Percentiles rank a stretch among this genome's conserved stretches.
Conservation (phyloP, 1,140 invertebrate genomes). For the Schlechtendalia chinensis region DNA sequence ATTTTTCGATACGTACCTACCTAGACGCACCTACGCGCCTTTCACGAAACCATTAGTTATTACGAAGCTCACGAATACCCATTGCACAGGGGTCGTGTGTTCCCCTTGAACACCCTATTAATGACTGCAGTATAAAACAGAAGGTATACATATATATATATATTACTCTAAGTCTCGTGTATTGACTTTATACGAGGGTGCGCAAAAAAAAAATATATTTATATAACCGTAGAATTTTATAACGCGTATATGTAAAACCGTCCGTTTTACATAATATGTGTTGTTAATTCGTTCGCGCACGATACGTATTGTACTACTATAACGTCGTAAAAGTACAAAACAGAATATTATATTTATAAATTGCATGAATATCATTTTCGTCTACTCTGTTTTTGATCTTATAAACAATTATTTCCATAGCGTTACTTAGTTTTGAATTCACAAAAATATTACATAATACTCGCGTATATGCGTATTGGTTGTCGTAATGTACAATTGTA, state of each 20-base stretch:
- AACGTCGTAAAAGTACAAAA: background rate
- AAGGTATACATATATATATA: background rate
- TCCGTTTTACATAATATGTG: background rate
- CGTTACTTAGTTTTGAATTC: too few relatives aligned
- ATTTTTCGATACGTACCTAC: background rate
- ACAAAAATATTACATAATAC: too few relatives aligned
- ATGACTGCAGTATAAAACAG: slow-evolving; percentile 39
- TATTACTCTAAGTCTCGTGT: background rate
- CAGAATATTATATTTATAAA: too few relatives aligned
- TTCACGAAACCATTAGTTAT: slow-evolving; percentile 49
- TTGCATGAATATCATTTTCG: too few relatives aligned
- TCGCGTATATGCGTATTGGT: too few relatives aligned
- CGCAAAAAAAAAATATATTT: too few relatives aligned
- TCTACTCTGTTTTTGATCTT: too few relatives aligned
- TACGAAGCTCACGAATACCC: slow-evolving; percentile 45
- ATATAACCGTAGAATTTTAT: background rate
- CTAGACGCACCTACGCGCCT: slow-evolving; percentile 12
- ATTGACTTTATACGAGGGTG: slow-evolving; percentile 21
- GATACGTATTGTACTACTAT: background rate
- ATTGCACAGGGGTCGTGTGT: slow-evolving; percentile 25
- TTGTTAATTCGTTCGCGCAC: background rate
- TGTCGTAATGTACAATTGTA: background rate
- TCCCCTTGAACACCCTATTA: slow-evolving; percentile 40
- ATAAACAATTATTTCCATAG: too few relatives aligned
- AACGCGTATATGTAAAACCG: background rate